Evolutionary conservation across 1,140 invertebrate species (phyloP), one percentile per base, ranked within the genome.

Genomic region (Camponotus pennsylvanicus): DNA sequence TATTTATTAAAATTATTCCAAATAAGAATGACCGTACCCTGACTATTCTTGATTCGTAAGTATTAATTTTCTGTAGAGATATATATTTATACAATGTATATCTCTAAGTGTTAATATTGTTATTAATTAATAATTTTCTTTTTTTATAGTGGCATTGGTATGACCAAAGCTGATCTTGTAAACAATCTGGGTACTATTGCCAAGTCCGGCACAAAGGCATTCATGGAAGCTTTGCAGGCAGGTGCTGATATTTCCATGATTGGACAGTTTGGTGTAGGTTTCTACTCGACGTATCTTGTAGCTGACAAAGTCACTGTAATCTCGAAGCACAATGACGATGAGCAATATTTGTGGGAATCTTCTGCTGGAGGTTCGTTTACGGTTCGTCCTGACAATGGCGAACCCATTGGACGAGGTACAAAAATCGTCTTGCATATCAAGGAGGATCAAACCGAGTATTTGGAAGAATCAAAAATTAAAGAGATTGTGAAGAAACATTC

Each of bases 401-500:
- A 97, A 77, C 96, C 96, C 0, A 75, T 98, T 2, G 96, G 96
- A 21, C 95, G 98, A 82, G 98, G 98, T 42, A 98, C 98, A 1
- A 97, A 97, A 90, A 97, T 98, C 85, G 95, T 96, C 34, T 95
- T 98, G n/a, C 95, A 97, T 92, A 93, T 98, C 80, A 98, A 98
- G 92, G 97, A 98, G 93, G 98, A 98, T 91, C 97, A 98, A 87
- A 94, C 95, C 15, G 98, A 98, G 88, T 98, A 97, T 90, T 87
- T 97, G 63, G 98, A 99, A 94, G 99, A 99, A 94, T 96, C 97
- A 86, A 98, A 98, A 92, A 97, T 99, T 88, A 99, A 99, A 94
- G 98, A 99, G 92, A 97, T 99, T 45, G 98, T 99, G 1, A 99
- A 99, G 96, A 99, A 99, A 93, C 99, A 99, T 95, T 99, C 98